Evolutionary conservation across 2,888 invertebrate genomes (phyloP), one percentile per base, ranked within the genome.

Genomic region (Chouioia cunea): DNA sequence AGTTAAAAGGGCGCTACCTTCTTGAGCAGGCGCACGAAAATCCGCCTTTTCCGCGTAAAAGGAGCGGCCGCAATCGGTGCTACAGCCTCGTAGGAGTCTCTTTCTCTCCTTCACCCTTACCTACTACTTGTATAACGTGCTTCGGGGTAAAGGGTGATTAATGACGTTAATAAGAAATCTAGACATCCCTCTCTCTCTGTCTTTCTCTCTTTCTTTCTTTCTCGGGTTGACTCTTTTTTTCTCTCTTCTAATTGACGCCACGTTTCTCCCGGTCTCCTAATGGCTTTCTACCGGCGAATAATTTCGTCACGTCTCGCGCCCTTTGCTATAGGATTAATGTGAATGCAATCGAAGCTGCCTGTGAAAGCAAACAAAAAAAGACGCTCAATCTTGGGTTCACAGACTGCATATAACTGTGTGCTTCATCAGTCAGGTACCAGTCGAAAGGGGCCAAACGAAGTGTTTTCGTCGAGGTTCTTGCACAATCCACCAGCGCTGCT

Each of bases 121-220:
- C 36, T 48, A 62, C 16, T 59, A 23, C 52, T 23, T 46, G 57
- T 54, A 68, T 60, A 52, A 65, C 18, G 18, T 36, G 57, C 20
- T 16, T 14, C 67, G 12, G 50, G 63, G 77, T 79, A 79, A 81
- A 8, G 50, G 63, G 77, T 79, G 80, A 81, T 81, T 81, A 81
- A 80, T 81, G 78, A 78, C 76, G 77, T 80, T 79, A 80, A 79
- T 79, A 81, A 80, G 78, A 75, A 71, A 77, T 77, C 65, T 70
- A 54, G 64, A n/a, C 22, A 27, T 27, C 22, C 22, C 44, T 44
- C 2, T 43, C 4, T 22, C 43, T 8, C 2, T 14, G 16, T 50
- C 16, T 16, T n/a, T 50, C 50, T 50, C 10, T 50, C n/a, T 18
- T 16, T 50, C 16, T 18, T 12, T 16, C 50, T 50, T 1, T n/a